These are phyloP conservation scores for Acomys russatus DNA, from an alignment of 2,797 vertebrate species.

Conservation along the genomic window DNA sequence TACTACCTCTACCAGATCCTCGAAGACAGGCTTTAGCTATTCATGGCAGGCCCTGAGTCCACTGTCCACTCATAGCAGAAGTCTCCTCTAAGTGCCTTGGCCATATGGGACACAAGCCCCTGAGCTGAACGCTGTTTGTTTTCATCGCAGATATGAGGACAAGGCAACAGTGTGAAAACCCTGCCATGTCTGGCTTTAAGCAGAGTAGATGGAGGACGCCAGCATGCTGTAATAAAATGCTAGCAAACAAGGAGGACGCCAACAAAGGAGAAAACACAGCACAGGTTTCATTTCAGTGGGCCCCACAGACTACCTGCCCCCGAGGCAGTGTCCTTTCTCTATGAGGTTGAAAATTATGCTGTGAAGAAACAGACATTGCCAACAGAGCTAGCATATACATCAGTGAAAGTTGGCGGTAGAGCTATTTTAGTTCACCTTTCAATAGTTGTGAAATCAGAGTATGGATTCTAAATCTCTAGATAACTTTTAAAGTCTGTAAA, in stretches of 20 bases:
- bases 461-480: slow-evolving; percentile 15
- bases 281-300: slow-evolving; percentile 8
- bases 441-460: not conserved
- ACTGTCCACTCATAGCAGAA: not conserved
- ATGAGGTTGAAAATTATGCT: not conserved
- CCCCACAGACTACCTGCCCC: not conserved
- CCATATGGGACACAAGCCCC: not conserved
- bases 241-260: not conserved
- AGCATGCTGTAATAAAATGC: not conserved
- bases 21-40: not conserved
- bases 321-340: not conserved
- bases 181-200: not conserved
- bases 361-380: not conserved
- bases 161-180: not conserved
- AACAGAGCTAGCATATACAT: not conserved
- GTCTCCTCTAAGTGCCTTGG: not conserved
- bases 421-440: not conserved
- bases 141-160: not conserved
- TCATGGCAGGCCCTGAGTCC: not conserved
- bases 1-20: not conserved
- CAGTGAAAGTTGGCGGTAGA: not conserved
- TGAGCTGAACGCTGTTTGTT: not conserved
- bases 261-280: not conserved
- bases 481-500: slow-evolving; percentile 8
- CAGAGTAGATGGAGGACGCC: not conserved